A percentile compares a stretch with the other conserved stretches of the same genome.
phyloP scores from a whole-genome alignment of 2,797 vertebrate species.

The Fundulus diaphanus region DNA sequence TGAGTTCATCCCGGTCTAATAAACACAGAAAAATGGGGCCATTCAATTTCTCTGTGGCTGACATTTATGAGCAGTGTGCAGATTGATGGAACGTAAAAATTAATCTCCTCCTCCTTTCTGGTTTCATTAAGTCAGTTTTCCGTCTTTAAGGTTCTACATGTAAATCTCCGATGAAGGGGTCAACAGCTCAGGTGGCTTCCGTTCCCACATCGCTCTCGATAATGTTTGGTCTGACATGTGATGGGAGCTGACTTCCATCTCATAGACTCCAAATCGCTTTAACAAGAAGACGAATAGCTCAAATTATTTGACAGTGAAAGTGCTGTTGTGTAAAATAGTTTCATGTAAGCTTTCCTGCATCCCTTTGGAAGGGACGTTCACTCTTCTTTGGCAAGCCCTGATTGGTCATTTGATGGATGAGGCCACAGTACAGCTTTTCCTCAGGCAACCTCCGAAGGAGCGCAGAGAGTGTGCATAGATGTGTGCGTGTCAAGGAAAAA shows the following conservation, averaged over 20 bases:
- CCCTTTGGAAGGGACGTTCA: slow-evolving; percentile 9
- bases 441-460: slow-evolving; percentile 30
- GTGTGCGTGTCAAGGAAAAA: background rate
- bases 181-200: slow-evolving; percentile 7
- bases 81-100: slow-evolving; percentile 60
- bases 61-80: slow-evolving; percentile 65
- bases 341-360: slow-evolving; percentile 17
- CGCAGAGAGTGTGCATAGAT: background rate
- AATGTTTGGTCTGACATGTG: slow-evolving; percentile 20
- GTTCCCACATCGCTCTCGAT: slow-evolving; percentile 29
- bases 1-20: slow-evolving; percentile 63
- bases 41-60: slow-evolving; percentile 65
- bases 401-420: slow-evolving; percentile 52
- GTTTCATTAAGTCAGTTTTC: slow-evolving; percentile 38
- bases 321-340: slow-evolving; percentile 35
- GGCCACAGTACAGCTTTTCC: slow-evolving; percentile 35
- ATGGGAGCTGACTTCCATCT: slow-evolving; percentile 6
- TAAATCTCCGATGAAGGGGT: slow-evolving; percentile 16
- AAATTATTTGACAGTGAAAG: slow-evolving; percentile 11
- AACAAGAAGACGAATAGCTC: slow-evolving; percentile 15
- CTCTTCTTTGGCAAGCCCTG: slow-evolving; percentile 38
- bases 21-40: slow-evolving; percentile 71
- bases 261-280: background rate
- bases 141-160: slow-evolving; percentile 23
- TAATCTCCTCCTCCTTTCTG: slow-evolving; percentile 31